Conservation (phyloP, 2,888 invertebrate species). For the Tortrix viridana region DNA sequence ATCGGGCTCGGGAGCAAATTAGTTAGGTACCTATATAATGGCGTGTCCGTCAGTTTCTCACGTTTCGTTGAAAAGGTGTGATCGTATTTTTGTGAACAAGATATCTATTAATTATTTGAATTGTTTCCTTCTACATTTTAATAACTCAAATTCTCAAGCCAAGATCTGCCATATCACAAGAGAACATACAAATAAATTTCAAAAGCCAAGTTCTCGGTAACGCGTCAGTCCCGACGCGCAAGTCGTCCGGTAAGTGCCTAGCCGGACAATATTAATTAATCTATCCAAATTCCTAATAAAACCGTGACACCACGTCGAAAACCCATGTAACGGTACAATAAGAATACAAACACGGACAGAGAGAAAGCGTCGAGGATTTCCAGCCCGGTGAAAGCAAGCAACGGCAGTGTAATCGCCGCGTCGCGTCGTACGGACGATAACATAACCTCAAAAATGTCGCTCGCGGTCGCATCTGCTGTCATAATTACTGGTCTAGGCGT, state of each 20-base stretch:
- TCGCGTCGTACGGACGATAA: conserved; percentile 64
- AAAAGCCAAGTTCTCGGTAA: not conserved
- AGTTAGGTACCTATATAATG: not conserved
- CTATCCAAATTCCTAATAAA: conserved; percentile 13
- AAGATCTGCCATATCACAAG: not conserved
- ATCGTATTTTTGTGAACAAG: not conserved
- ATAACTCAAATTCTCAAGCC: not conserved
- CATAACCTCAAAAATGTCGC: conserved; percentile 71
- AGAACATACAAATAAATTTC: not conserved
- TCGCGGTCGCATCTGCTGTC: conserved; percentile 60
- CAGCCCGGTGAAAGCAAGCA: conserved; percentile 73
- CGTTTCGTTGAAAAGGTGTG: not conserved
- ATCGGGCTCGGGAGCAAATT: not conserved
- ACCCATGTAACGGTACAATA: conserved; percentile 66
- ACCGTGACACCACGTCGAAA: conserved; percentile 23
- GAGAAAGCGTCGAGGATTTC: conserved; percentile 79
- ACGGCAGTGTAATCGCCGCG: conserved; percentile 64
- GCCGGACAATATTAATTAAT: not conserved
- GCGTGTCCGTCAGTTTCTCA: not conserved
- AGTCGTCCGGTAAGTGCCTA: not conserved
- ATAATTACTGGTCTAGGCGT: conserved; percentile 60
- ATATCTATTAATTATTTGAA: not conserved
- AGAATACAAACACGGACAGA: conserved; percentile 63
- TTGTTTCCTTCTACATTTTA: not conserved
- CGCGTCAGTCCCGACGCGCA: not conserved